These are phyloP conservation scores for Drepana falcataria DNA, from an alignment of 2,888 invertebrate species.

Conservation along the genomic window DNA sequence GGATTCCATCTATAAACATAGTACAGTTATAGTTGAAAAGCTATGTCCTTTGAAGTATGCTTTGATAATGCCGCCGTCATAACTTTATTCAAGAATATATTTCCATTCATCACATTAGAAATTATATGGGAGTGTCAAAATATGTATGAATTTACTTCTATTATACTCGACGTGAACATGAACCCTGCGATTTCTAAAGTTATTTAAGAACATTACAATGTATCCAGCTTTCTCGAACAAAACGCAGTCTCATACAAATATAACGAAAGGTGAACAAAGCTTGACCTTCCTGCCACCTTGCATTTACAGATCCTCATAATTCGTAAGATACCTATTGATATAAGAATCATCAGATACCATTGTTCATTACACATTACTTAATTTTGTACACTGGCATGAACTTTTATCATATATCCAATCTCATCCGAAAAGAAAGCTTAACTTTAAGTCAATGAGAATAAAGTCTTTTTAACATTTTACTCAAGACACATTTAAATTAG, in stretches of 20 bases:
- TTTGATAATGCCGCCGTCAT: no score
- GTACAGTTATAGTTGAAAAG: no score
- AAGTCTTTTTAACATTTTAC: neutral
- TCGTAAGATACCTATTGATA: neutral
- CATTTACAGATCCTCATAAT: neutral
- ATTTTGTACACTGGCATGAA: neutral
- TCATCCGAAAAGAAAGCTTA: neutral
- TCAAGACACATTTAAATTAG: conserved; percentile 12
- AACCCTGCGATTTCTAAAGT: neutral
- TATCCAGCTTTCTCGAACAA: neutral
- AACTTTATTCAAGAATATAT: no score
- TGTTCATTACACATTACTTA: neutral
- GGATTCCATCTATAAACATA: no score
- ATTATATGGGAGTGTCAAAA: no score
- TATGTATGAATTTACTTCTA: neutral
- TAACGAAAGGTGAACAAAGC: neutral
- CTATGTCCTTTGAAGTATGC: no score
- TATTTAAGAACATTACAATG: neutral
- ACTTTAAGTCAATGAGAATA: neutral
- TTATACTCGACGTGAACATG: neutral
- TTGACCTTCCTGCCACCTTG: neutral
- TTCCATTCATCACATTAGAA: no score
- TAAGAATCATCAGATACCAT: neutral
- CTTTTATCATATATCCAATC: neutral
- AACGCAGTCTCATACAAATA: neutral